phyloP scores from a whole-genome alignment of 2,888 invertebrate species.

The Cephus spinipes region DNA sequence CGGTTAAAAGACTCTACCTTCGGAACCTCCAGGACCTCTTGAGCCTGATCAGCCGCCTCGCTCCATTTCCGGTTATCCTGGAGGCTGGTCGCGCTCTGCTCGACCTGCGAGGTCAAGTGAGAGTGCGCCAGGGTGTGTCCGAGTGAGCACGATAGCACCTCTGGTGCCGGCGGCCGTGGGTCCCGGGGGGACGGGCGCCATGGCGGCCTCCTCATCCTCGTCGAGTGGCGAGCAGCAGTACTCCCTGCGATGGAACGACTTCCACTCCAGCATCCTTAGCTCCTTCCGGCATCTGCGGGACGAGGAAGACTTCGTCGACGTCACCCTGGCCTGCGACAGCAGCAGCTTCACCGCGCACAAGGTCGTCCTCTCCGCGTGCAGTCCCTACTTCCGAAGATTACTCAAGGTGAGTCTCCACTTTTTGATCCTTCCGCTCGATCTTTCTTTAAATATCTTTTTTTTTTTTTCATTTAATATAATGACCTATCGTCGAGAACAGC shows the following conservation, averaged over 20 bases:
- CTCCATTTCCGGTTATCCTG: conserved; percentile 20
- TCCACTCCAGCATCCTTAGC: conserved; percentile 90
- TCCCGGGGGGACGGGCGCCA: conserved; percentile 66
- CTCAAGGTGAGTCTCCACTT: conserved; percentile 71
- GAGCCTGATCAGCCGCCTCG: conserved; percentile 70
- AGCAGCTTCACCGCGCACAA: conserved; percentile 92
- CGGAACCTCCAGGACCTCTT: conserved; percentile 63
- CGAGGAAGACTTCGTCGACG: conserved; percentile 93
- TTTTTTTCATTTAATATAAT: background rate
- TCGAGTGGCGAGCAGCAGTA: conserved; percentile 82
- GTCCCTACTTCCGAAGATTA: conserved; percentile 89
- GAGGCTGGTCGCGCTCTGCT: conserved; percentile 53
- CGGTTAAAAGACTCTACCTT: background rate
- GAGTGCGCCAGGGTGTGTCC: conserved; percentile 36
- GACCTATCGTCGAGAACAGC: background rate
- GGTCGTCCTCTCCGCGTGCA: conserved; percentile 91
- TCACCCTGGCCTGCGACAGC: conserved; percentile 91
- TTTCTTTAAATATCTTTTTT: too few relatives aligned
- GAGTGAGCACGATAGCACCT: conserved; percentile 65
- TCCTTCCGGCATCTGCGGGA: conserved; percentile 90
- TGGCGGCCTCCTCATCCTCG: conserved; percentile 66
- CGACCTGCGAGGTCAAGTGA: conserved; percentile 34
- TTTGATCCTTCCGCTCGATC: background rate
- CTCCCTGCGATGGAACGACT: conserved; percentile 95
- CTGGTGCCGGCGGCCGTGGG: conserved; percentile 68